These are phyloP conservation scores for Platanista minor DNA, from an alignment of 2,113 vertebrate species.

Conservation along the genomic window DNA sequence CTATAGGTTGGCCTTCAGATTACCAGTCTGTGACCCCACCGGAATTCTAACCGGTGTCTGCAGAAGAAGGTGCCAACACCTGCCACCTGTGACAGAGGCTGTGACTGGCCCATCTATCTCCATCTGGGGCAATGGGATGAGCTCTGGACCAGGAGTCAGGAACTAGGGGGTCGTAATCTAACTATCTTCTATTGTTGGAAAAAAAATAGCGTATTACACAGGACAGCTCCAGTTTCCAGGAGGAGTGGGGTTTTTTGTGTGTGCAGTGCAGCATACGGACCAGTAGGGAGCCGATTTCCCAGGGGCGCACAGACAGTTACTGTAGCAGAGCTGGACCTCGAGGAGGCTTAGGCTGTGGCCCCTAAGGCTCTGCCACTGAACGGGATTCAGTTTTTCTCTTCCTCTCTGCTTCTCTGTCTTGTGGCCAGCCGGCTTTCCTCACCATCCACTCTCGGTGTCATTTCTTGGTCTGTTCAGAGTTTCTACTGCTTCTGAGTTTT, in stretches of 20 bases:
- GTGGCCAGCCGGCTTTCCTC: not conserved
- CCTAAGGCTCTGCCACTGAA: fast-evolving
- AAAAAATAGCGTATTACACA: fast-evolving
- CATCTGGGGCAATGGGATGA: not conserved
- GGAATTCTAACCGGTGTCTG: not conserved
- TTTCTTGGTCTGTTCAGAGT: no score
- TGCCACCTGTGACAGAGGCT: not conserved
- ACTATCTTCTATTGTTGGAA: not conserved
- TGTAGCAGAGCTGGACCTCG: no score
- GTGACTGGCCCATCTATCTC: fast-evolving
- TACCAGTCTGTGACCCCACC: fast-evolving
- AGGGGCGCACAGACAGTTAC: fast-evolving
- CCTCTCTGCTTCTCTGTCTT: not conserved
- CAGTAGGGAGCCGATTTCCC: not conserved
- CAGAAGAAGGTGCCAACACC: not conserved
- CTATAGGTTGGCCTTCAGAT: not conserved
- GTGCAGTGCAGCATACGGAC: fast-evolving
- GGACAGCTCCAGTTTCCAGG: fast-evolving
- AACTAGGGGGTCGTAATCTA: no score
- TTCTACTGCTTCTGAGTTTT: not conserved
- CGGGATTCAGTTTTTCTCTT: fast-evolving
- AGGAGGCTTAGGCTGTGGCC: not conserved
- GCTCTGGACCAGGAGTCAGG: not conserved
- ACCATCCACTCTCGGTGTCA: fast-evolving
- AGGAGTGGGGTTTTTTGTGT: not conserved